These are phyloP conservation scores for Pterois miles DNA, from an alignment of 2,797 vertebrate species.

Conservation along the genomic window DNA sequence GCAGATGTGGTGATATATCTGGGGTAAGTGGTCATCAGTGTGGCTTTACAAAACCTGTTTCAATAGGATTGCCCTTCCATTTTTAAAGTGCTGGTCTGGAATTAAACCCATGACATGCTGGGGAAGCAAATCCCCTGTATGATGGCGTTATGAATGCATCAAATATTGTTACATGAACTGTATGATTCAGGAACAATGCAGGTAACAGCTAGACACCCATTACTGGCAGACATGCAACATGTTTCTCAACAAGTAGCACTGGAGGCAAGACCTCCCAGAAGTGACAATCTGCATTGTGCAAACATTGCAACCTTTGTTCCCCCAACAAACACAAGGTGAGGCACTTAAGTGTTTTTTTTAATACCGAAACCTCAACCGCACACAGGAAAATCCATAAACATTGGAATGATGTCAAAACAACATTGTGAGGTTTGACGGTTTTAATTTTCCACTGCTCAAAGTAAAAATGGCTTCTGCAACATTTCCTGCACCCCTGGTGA, in stretches of 20 bases:
- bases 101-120: constrained; percentile 31
- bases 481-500: constrained; percentile 77
- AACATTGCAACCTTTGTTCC: constrained; percentile 82
- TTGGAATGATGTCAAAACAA: constrained; percentile 87
- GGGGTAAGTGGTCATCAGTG: constrained; percentile 61
- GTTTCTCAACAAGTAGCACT: constrained; percentile 72
- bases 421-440: constrained; percentile 81
- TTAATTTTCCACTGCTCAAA: constrained; percentile 86
- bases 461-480: constrained; percentile 80
- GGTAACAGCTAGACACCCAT: constrained; percentile 65
- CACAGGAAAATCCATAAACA: constrained; percentile 87
- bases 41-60: constrained; percentile 54
- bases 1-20: constrained; percentile 37
- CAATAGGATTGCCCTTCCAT: constrained; percentile 38
- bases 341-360: constrained; percentile 75
- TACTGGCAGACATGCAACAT: constrained; percentile 71
- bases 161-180: constrained; percentile 38
- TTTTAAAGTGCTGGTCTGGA: constrained; percentile 26
- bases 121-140: constrained; percentile 47
- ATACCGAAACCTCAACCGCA: constrained; percentile 79
- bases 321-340: constrained; percentile 79
- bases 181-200: constrained; percentile 52
- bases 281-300: constrained; percentile 78
- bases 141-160: constrained; percentile 25
- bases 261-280: constrained; percentile 85